Conservation (phyloP, 2,888 invertebrate genomes). For the Spisula subtruncata region DNA sequence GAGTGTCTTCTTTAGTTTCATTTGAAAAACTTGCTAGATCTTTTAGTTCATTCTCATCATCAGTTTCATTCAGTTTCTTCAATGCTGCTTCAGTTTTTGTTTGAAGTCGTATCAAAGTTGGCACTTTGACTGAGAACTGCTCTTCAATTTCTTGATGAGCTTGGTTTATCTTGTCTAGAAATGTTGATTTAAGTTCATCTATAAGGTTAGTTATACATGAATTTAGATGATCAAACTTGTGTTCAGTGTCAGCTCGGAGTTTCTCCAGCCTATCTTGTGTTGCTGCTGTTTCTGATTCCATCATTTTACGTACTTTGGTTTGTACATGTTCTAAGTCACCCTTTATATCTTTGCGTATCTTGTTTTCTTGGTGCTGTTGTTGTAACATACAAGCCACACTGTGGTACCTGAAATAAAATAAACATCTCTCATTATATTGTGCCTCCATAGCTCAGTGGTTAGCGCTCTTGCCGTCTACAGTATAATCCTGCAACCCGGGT, state of each 20-base stretch:
- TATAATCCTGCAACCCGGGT: no score
- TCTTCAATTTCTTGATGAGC: slow-evolving; percentile 11
- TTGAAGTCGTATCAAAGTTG: not conserved
- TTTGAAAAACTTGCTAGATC: not conserved
- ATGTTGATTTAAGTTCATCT: not conserved
- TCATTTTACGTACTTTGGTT: not conserved
- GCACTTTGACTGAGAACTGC: not conserved
- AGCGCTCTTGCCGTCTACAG: no score
- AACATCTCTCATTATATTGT: not conserved
- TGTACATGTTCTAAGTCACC: not conserved
- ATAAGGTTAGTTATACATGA: not conserved
- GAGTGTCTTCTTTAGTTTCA: not conserved
- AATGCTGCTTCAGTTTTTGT: not conserved
- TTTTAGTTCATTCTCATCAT: not conserved
- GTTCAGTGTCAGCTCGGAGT: not conserved
- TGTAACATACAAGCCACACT: slow-evolving; percentile 2
- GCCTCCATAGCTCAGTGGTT: no score
- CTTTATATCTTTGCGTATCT: not conserved
- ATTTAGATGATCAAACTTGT: not conserved
- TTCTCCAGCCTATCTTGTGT: not conserved
- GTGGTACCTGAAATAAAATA: not conserved
- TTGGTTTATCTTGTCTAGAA: not conserved
- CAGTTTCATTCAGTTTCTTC: not conserved
- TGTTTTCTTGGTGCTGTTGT: not conserved
- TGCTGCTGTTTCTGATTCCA: not conserved